Evolutionary conservation across 2,797 vertebrate genomes (phyloP).

Genomic region (Melanotaenia maccullochi): DNA sequence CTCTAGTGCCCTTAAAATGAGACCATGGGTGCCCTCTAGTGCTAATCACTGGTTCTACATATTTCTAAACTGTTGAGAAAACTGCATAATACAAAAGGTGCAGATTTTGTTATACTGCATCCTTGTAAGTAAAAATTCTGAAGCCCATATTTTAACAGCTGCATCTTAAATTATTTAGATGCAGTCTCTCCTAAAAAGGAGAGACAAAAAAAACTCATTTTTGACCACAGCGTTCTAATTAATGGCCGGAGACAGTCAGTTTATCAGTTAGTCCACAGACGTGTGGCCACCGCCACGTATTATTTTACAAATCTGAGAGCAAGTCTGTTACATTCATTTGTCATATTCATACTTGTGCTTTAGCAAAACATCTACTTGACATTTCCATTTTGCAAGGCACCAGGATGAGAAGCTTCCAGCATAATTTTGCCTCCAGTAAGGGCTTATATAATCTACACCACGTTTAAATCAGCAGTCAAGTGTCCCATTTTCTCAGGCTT

Average conservation of each 20-base stretch:
- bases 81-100: constrained; percentile 29
- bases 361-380: constrained; percentile 1
- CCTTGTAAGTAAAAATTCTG: not conserved
- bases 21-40: constrained; percentile 66
- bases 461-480: constrained; percentile 40
- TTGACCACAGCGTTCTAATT: constrained; percentile 38
- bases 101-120: constrained; percentile 17
- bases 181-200: too few species aligned
- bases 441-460: constrained; percentile 9
- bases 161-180: not conserved
- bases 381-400: constrained; percentile 5
- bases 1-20: constrained; percentile 11
- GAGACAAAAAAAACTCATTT: not conserved
- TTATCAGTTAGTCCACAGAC: not conserved
- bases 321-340: constrained; percentile 60
- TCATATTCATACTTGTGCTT: constrained; percentile 51
- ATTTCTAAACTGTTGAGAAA: constrained; percentile 11
- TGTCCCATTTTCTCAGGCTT: constrained; percentile 9
- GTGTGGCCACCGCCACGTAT: not conserved
- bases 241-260: not conserved
- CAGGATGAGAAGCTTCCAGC: constrained; percentile 5
- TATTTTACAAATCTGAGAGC: constrained; percentile 30
- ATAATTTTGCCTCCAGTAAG: not conserved
- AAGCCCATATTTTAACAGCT: not conserved
- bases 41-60: constrained; percentile 21